Conservation (phyloP, 2,797 vertebrate genomes). For the Eutrigla gurnardus region DNA sequence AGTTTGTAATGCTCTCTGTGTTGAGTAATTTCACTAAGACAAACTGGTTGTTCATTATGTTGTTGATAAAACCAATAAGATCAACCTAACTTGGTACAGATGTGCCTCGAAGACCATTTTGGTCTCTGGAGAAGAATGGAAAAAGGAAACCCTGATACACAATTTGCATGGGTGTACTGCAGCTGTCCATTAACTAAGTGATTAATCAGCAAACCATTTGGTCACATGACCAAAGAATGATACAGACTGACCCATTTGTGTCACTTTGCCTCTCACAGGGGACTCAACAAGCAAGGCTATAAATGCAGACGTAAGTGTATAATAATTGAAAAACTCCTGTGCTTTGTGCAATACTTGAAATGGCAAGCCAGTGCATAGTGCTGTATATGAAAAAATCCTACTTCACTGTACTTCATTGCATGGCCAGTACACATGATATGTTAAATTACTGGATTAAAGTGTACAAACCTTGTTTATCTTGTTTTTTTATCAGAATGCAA, state of each 20-base stretch:
- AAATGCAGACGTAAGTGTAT: constrained; percentile 86
- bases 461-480: constrained; percentile 19
- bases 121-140: constrained; percentile 8
- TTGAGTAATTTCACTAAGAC: neutral
- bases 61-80: neutral
- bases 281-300: constrained; percentile 89
- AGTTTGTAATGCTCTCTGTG: neutral
- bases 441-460: constrained; percentile 5
- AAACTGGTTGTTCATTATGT: neutral
- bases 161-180: neutral
- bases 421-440: neutral
- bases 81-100: neutral
- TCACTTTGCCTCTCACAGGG: constrained; percentile 76
- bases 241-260: constrained; percentile 17
- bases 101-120: constrained; percentile 14
- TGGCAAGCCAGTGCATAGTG: neutral
- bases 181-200: constrained; percentile 2
- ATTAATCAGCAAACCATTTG: constrained; percentile 21
- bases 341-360: constrained; percentile 19
- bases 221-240: constrained; percentile 37
- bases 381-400: neutral
- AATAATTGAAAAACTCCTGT: neutral
- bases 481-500: constrained; percentile 91
- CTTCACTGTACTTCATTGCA: neutral
- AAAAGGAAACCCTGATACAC: constrained; percentile 10